Conservation (phyloP, 2,797 vertebrate genomes). For the Schizopygopsis malacanthus region DNA sequence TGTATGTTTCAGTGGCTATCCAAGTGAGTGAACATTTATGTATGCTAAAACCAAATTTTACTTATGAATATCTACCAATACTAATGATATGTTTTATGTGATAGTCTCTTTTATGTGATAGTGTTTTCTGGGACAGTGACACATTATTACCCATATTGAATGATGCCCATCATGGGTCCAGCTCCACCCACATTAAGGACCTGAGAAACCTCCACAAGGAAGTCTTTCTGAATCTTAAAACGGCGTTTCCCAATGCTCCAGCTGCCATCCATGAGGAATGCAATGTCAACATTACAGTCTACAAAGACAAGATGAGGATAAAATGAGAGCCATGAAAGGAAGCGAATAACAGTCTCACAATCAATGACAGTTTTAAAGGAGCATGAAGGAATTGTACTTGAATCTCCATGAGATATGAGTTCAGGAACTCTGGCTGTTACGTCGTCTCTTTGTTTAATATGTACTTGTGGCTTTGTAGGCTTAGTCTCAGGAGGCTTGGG, state of each 20-base stretch:
- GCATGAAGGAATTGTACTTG: constrained; percentile 79
- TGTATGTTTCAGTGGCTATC: background rate
- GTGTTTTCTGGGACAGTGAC: background rate
- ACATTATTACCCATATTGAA: constrained; percentile 89
- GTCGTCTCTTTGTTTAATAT: constrained; percentile 75
- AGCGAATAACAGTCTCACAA: background rate
- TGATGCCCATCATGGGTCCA: constrained; percentile 93
- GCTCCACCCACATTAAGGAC: constrained; percentile 84
- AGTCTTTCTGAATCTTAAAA: constrained; percentile 95
- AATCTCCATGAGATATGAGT: constrained; percentile 84
- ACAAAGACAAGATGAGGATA: constrained; percentile 43
- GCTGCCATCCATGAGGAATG: constrained; percentile 95
- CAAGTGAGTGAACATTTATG: background rate
- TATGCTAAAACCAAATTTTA: background rate
- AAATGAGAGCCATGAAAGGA: background rate
- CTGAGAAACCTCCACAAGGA: constrained; percentile 86
- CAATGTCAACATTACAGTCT: constrained; percentile 95
- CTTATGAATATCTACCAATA: background rate
- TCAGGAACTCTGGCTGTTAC: constrained; percentile 77
- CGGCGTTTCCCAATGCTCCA: constrained; percentile 95
- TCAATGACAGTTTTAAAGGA: background rate
- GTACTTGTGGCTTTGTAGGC: background rate
- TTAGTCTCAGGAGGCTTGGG: constrained; percentile 68
- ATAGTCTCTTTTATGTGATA: background rate
- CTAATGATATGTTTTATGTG: background rate